Conservation (phyloP, 2,888 invertebrate genomes). For the Craniophora ligustri region DNA sequence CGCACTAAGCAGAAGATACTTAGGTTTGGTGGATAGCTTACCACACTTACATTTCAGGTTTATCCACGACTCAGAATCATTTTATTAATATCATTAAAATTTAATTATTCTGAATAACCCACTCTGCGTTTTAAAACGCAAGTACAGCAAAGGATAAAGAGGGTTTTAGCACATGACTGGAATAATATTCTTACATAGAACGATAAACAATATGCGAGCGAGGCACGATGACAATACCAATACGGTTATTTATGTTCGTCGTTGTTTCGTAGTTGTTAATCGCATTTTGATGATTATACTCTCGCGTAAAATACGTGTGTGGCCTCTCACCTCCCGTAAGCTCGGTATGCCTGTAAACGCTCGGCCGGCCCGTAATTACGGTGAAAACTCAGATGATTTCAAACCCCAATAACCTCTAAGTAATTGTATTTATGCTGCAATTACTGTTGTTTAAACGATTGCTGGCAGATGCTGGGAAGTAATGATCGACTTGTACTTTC, state of each 20-base stretch:
- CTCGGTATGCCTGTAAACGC: slow-evolving; percentile 35
- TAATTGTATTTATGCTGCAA: slow-evolving; percentile 40
- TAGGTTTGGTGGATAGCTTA: too few species aligned
- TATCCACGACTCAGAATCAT: too few species aligned
- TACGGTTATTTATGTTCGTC: slow-evolving; percentile 12
- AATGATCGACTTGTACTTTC: neutral
- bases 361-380: slow-evolving; percentile 35
- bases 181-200: neutral
- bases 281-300: slow-evolving; percentile 14
- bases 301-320: slow-evolving; percentile 48
- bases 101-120: slow-evolving; percentile 43
- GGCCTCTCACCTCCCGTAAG: slow-evolving; percentile 49
- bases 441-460: slow-evolving; percentile 33
- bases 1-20: too few species aligned
- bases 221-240: slow-evolving; percentile 16
- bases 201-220: neutral
- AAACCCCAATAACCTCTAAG: slow-evolving; percentile 29
- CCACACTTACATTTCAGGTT: too few species aligned
- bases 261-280: slow-evolving; percentile 28
- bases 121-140: too few species aligned
- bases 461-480: slow-evolving; percentile 7
- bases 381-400: slow-evolving; percentile 47
- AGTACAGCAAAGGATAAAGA: neutral
- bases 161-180: slow-evolving; percentile 13
- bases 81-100: too few species aligned